Evolutionary conservation across 1,140 invertebrate species (phyloP).

Genomic region (Chironomus striatipennis): DNA sequence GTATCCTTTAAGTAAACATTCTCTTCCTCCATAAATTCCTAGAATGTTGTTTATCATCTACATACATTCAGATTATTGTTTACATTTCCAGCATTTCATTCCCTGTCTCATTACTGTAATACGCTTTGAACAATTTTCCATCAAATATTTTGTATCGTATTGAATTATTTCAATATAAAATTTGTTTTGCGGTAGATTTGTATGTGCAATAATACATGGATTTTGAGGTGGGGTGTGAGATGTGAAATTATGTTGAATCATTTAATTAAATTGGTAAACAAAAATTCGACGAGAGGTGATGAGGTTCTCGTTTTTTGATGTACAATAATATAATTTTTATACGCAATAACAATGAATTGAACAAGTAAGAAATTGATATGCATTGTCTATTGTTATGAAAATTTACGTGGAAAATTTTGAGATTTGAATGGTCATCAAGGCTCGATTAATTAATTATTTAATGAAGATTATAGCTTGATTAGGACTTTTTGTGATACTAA

Average conservation of each 20-base stretch:
- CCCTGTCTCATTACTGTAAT: neutral
- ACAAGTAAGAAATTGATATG: too few species aligned
- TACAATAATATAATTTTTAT: neutral
- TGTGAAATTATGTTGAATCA: neutral
- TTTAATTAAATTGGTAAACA: constrained; percentile 15
- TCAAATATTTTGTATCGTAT: neutral
- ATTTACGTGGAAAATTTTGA: too few species aligned
- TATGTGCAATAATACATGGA: neutral
- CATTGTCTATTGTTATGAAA: too few species aligned
- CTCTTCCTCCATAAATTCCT: too few species aligned
- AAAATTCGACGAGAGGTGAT: neutral
- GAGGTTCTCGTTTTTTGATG: neutral
- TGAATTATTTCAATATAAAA: neutral
- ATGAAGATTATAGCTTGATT: too few species aligned
- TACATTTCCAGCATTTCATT: neutral
- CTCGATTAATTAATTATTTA: too few species aligned
- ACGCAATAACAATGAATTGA: too few species aligned
- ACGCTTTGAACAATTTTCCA: neutral
- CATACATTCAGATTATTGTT: neutral
- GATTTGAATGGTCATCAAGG: too few species aligned
- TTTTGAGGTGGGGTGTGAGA: neutral
- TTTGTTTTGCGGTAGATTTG: neutral
- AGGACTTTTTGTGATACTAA: too few species aligned
- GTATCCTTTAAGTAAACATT: too few species aligned
- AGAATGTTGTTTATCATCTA: too few species aligned